Conservation (phyloP, 1,140 invertebrate species). For the Ostrea denselamellosa region DNA sequence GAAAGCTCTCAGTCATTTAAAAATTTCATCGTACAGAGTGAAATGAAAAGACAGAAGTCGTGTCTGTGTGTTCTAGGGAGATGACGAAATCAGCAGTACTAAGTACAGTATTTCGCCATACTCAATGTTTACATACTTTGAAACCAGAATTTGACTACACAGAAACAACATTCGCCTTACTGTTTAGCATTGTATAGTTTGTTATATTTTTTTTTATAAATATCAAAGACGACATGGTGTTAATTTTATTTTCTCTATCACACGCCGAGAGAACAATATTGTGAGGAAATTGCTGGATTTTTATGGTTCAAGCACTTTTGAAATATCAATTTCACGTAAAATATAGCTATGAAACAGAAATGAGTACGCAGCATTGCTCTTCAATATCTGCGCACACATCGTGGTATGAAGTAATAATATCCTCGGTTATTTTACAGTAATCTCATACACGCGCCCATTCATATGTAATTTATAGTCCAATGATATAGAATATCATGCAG, state of each 20-base stretch:
- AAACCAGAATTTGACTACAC: too few species aligned
- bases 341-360: not conserved
- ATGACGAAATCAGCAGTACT: not conserved
- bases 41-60: not conserved
- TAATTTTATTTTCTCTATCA: not conserved
- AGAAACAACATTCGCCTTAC: not conserved
- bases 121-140: too few species aligned
- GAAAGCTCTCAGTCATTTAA: not conserved
- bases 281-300: not conserved
- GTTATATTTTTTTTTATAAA: not conserved
- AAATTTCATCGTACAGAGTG: not conserved
- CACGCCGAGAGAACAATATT: not conserved
- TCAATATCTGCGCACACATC: not conserved
- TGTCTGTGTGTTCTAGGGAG: not conserved
- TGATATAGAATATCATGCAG: not conserved
- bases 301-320: not conserved
- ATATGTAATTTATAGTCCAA: not conserved
- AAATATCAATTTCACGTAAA: slow-evolving; percentile 2
- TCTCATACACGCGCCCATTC: not conserved
- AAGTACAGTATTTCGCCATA: too few species aligned
- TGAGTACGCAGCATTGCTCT: not conserved
- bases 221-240: not conserved
- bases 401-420: not conserved
- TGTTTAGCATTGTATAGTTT: not conserved
- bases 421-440: not conserved